A percentile compares a stretch with the other conserved stretches of the same genome.
Conservation (phyloP, 2,888 invertebrate genomes). For the Globia sparganii region DNA sequence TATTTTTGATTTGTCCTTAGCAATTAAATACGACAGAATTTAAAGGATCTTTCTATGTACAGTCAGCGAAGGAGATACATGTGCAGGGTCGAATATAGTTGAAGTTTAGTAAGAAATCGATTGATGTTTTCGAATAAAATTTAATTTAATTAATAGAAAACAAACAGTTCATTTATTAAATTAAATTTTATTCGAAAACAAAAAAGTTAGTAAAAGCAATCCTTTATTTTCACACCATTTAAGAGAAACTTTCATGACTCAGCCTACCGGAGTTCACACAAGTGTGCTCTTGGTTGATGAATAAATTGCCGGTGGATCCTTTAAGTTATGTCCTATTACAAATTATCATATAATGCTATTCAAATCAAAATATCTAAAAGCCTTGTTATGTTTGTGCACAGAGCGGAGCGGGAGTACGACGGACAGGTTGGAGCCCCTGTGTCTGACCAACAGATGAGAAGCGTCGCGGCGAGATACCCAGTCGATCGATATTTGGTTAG, state of each 20-base stretch:
- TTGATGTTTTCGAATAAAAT: too few relatives aligned
- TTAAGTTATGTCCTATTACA: background rate
- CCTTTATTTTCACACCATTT: background rate
- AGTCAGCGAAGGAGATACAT: background rate
- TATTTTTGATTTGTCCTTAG: background rate
- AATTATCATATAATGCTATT: background rate
- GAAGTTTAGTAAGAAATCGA: too few relatives aligned
- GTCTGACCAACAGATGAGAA: slow-evolving; percentile 89
- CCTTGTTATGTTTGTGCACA: slow-evolving; percentile 68
- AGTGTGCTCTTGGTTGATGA: background rate
- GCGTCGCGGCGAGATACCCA: slow-evolving; percentile 78
- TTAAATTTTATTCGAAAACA: too few relatives aligned
- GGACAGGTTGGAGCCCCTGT: slow-evolving; percentile 87
- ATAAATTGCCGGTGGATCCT: background rate
- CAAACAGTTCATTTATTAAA: too few relatives aligned
- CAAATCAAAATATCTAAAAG: slow-evolving; percentile 11
- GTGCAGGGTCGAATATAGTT: too few relatives aligned
- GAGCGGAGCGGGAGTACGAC: slow-evolving; percentile 78
- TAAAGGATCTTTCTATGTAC: background rate
- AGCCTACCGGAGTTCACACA: background rate
- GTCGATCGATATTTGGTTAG: slow-evolving; percentile 89
- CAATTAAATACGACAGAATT: background rate
- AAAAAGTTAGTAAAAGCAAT: background rate
- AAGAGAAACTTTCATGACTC: background rate
- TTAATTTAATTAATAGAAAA: too few relatives aligned